Base-by-base conservation (phyloP, 2,888 invertebrate species). In the Allolobophora icterica region DNA sequence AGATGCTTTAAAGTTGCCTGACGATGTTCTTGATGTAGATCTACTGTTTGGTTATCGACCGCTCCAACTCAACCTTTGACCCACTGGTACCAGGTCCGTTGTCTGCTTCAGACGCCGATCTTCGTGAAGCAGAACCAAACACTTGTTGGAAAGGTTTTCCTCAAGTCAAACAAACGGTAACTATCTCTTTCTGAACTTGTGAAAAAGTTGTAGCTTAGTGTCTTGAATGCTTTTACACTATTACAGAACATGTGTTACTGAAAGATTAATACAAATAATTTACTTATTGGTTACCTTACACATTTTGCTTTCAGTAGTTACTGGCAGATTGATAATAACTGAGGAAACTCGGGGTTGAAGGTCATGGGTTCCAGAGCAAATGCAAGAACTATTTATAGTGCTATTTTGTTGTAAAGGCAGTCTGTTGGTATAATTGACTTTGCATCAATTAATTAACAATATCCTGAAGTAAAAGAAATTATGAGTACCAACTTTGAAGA, bases 61-160 rank as follows among this genome's bases (percentile, higher is more conserved):
- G 97, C 99, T 0, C 99, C 99, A 0, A 99, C 99, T 6, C 99
- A 99, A 95, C 98, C 99, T 0, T 96, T 99, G 35, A 99, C 99
- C 45, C 99, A 99, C 95, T 99, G 99, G 99, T 99, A 99, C 96
- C 99, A 99, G 93, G 99, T 99, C 4, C 97, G 99, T 52, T 99
- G 99, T 95, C 96, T 99, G 92, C 96, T 99, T 91, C 98, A 98
- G 95, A 97, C 97, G 93, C 99, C 99, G 2, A 97, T 99, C 89
- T 97, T 99, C 94, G 98, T 98, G 38, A 98, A 98, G 96, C 97
- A 98, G 95, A 99, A 99, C 3, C 98, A 99, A 95, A 96, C 97
- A 19, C 96, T 99, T 91, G 97, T 97, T 0, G 99, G 99, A 0
- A 96, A 97, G 94, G 98, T 99, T 58, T 95, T 98, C 91, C 96